Evolutionary conservation across 2,888 invertebrate species (phyloP), one percentile per base, ranked within the genome.

Genomic region (Pheosia gnoma): DNA sequence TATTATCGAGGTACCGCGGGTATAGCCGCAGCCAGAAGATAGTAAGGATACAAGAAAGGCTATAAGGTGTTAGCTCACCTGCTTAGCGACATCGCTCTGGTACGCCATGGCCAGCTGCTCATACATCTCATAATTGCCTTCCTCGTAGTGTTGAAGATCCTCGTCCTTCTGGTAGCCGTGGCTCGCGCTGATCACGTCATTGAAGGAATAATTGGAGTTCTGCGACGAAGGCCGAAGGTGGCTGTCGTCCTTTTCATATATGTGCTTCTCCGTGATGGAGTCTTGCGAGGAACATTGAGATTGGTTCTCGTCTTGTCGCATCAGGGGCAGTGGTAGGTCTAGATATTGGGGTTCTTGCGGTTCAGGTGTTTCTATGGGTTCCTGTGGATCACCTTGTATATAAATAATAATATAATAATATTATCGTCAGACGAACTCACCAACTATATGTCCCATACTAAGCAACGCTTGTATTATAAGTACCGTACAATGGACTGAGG

Each of bases 21-120:
- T 25, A 1, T 1, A 25, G 25, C 25, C 25, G 25, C 25, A 25
- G 25, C 2, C 25, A 25, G 25, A 25, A 25, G 25, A 25, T 25
- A 25, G 2, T 25, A 1, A 25, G 25, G 25, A 25, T 25, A 25
- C 25, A 25, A 25, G 25, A 1, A 25, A 25, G 25, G 25, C 25
- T 25, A 25, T 25, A 25, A 25, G 25, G 25, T 41, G n/a, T n/a
- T n/a, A 39, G 11, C 81, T 61, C 10, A 91, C 92, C 88, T 88
- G 87, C 60, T 82, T 88, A 5, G 90, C 91, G 0, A 91, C 90
- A 65, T 91, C 90, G 65, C 88, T 89, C 75, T 92, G 92, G 59
- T 93, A 92, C n/a, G 89, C 91, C 91, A 93, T 90, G 0, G 92
- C 93, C 73, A 92, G 68, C 9, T 90, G 92, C 43, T 93, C 93